Percentiles rank a stretch among this genome's conserved stretches.
These are phyloP conservation scores for Haemorhous mexicanus DNA, from an alignment of 2,113 vertebrate species.

Conservation along the genomic window DNA sequence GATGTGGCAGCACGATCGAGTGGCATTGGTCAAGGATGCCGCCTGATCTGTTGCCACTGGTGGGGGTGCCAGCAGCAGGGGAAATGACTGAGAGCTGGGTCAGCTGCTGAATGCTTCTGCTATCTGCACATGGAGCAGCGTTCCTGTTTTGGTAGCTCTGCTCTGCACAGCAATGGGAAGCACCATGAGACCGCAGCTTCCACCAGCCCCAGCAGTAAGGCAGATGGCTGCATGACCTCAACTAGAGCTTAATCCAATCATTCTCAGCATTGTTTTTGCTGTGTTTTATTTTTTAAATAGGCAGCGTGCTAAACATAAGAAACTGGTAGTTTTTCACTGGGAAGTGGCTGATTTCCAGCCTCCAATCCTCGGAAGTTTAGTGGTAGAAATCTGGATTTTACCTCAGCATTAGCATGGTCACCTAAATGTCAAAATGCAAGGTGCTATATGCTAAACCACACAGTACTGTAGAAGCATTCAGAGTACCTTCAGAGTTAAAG, in stretches of 20 bases:
- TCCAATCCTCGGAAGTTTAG: neutral
- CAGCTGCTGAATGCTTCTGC: neutral
- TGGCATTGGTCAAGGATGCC: accelerated
- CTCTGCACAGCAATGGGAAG: neutral
- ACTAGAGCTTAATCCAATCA: neutral
- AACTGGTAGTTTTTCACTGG: neutral
- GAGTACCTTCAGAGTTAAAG: neutral
- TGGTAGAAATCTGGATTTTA: neutral
- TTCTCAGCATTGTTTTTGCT: neutral
- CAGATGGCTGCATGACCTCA: neutral
- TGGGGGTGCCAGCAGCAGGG: neutral
- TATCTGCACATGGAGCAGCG: neutral
- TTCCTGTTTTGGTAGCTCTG: neutral
- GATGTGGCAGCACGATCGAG: neutral
- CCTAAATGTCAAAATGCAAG: neutral
- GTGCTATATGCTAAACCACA: neutral
- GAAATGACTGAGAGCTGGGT: neutral
- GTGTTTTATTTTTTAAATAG: neutral
- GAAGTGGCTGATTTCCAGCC: neutral
- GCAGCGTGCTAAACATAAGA: neutral
- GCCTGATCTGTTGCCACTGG: neutral
- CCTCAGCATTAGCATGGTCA: neutral
- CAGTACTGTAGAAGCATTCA: neutral
- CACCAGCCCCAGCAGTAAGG: neutral
- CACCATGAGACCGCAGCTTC: accelerated